These are phyloP conservation scores for Calyptommatus sinebrachiatus DNA, from an alignment of 2,113 vertebrate genomes.

Conservation along the genomic window DNA sequence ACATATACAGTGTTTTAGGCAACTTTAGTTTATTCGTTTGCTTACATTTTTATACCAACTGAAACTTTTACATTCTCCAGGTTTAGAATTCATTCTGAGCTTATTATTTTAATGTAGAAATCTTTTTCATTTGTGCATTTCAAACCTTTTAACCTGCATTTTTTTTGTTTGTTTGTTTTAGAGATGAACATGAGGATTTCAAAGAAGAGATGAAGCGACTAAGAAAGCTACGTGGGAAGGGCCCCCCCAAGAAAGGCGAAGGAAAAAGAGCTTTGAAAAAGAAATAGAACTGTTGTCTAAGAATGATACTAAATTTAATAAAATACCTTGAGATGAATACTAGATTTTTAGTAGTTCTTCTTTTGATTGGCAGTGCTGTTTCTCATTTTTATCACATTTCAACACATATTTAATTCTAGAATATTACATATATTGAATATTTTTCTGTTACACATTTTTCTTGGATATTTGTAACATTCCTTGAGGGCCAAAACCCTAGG, in stretches of 20 bases:
- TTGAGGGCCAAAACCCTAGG: no score
- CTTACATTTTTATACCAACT: background rate
- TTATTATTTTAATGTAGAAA: background rate
- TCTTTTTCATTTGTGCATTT: background rate
- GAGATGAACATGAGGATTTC: conserved; percentile 96
- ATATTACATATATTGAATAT: no score
- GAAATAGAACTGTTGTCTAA: conserved; percentile 69
- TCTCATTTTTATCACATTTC: background rate
- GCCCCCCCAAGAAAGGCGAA: conserved; percentile 90
- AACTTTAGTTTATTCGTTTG: background rate
- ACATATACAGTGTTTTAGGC: background rate
- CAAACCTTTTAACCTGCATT: background rate
- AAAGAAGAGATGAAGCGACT: conserved; percentile 90
- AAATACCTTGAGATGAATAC: background rate
- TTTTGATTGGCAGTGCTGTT: background rate
- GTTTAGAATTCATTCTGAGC: background rate
- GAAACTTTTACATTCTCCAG: background rate
- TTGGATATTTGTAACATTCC: no score
- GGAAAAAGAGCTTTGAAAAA: conserved; percentile 89
- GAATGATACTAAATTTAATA: conserved; percentile 10
- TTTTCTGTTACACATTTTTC: no score
- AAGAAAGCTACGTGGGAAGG: conserved; percentile 91
- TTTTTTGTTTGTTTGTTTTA: conserved; percentile 54
- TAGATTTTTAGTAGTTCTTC: background rate
- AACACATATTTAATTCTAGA: no score